Base-by-base conservation (phyloP, 2,797 vertebrate species). In the Brachyrhaphis roseni region DNA sequence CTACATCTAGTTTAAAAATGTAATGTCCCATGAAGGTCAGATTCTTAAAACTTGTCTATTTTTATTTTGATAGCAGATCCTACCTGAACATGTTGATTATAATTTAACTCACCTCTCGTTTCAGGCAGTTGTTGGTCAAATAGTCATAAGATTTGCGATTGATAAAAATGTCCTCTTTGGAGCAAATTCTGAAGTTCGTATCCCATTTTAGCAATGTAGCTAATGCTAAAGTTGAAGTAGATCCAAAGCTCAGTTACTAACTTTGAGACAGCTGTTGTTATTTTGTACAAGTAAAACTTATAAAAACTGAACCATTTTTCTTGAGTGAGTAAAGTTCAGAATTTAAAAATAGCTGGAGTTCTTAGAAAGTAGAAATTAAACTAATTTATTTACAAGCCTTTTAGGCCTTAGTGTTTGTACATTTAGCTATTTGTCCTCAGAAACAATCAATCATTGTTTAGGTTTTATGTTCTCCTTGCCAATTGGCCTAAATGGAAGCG, bases 391-490 rank as follows among this genome's bases (percentile, higher is more conserved):
- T 36, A 3, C 18, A 18, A 10, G 34, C 34, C 18, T 66, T 45
- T 39, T 36, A 0, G 1, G 31, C 57, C 28, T 34, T 62, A 34
- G 57, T 18, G 57, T 62, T 62, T 62, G 34, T 15, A 36, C 16
- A 8, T 66, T 39, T 39, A 39, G 36, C 18, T 39, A 66, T 39
- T 26, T 39, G 36, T 41, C 34, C 18, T 68, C 36, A 68, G 8
- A 15, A 39, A 41, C 36, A 20, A 31, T 39, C 1, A 41, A 36
- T 36, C 3, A 31, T 16, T 34, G 16, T 18, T 8, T 16, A 18
- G 41, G 31, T 34, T 64, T 64, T 64, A 8, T 62, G 41, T 68
- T 68, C 20, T 68, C 16, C 46, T 20, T 57, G 78, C 55, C 82
- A 82, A 31, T 34, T 73, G n/a, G 49, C 66, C 72, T 72, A 41